These are phyloP conservation scores for Eurystomus gularis DNA, from an alignment of 2,113 vertebrate genomes.

Conservation along the genomic window DNA sequence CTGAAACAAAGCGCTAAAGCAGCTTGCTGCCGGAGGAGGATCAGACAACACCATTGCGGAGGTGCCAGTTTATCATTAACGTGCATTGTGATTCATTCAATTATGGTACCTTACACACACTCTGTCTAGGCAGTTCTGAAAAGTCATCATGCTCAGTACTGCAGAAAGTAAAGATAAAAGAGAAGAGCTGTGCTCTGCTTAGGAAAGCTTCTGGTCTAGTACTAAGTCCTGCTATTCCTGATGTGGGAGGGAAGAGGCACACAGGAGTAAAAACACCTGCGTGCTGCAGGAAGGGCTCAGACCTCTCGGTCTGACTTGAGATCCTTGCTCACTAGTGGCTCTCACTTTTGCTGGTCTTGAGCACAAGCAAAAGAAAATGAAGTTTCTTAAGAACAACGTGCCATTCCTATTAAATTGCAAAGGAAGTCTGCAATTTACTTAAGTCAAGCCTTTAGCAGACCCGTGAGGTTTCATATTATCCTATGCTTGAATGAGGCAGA, in stretches of 20 bases:
- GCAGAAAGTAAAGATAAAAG: neutral
- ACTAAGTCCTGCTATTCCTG: neutral
- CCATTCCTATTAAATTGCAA: constrained; percentile 23
- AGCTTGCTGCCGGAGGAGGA: neutral
- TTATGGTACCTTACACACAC: neutral
- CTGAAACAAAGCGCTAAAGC: neutral
- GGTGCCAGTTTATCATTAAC: neutral
- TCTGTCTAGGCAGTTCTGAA: neutral
- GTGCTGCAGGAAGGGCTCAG: neutral
- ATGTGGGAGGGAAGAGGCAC: rapidly evolving
- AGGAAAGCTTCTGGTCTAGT: neutral
- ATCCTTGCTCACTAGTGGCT: neutral
- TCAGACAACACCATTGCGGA: neutral
- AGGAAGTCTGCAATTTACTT: constrained; percentile 30
- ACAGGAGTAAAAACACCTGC: neutral
- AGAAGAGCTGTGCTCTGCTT: neutral
- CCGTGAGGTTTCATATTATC: constrained; percentile 68
- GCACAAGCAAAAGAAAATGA: neutral
- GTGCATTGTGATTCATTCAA: neutral
- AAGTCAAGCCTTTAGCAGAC: constrained; percentile 62
- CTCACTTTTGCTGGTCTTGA: neutral
- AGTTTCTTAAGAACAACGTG: neutral
- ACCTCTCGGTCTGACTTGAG: neutral
- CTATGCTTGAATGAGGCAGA: constrained; percentile 65
- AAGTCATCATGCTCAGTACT: neutral